Conservation (phyloP, 2,888 invertebrate genomes). For the Leptarthrus brevirostris region DNA sequence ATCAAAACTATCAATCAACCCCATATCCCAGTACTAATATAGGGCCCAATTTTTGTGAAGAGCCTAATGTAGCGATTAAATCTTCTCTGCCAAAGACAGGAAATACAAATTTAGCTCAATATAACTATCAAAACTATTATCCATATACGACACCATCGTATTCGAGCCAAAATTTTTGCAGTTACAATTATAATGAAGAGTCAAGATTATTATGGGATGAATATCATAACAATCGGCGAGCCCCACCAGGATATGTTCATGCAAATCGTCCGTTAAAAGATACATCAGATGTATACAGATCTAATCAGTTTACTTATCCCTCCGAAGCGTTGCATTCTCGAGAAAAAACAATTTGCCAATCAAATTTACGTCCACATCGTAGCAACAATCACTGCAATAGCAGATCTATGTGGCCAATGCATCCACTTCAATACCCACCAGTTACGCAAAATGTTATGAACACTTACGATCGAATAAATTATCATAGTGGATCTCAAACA, state of each 20-base stretch:
- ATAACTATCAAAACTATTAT: conserved; percentile 50
- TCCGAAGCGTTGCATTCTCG: conserved; percentile 3
- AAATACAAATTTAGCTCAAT: conserved; percentile 39
- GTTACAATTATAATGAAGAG: conserved; percentile 50
- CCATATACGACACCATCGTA: conserved; percentile 47
- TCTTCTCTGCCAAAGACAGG: background rate
- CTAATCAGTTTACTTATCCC: conserved; percentile 7
- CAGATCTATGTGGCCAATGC: conserved; percentile 37
- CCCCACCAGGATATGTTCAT: conserved; percentile 27
- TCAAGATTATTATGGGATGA: conserved; percentile 51
- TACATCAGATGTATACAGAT: conserved; percentile 34
- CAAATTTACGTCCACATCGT: conserved; percentile 19
- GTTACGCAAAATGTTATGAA: conserved; percentile 46
- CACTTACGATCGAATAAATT: conserved; percentile 47
- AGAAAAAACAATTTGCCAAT: conserved; percentile 44
- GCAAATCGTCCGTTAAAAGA: conserved; percentile 37
- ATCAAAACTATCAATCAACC: conserved; percentile 13
- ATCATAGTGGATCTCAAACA: conserved; percentile 39
- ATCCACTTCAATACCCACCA: conserved; percentile 24
- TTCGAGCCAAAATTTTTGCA: conserved; percentile 49
- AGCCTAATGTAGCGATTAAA: conserved; percentile 18
- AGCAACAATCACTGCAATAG: conserved; percentile 41
- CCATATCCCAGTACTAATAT: background rate
- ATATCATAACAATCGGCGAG: conserved; percentile 47
- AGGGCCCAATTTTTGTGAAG: conserved; percentile 27